phyloP scores from a whole-genome alignment of 2,888 invertebrate genomes.

The Thymelicus lineola region DNA sequence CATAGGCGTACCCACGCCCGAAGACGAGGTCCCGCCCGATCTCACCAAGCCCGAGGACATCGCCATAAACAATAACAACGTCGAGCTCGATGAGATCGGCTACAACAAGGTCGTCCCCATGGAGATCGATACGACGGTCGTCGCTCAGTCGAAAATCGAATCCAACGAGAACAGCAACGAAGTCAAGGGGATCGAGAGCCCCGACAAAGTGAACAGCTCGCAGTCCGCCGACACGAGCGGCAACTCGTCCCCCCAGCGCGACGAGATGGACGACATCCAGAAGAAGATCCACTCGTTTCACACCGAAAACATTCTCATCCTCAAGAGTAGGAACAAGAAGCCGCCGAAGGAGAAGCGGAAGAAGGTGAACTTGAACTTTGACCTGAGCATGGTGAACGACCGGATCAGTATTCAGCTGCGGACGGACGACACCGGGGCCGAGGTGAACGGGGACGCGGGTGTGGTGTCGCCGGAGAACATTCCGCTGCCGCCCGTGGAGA shows the following conservation, averaged over 20 bases:
- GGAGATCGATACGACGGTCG: slow-evolving; percentile 76
- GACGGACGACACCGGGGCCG: slow-evolving; percentile 65
- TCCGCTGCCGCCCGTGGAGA: slow-evolving; percentile 74
- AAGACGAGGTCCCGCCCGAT: slow-evolving; percentile 68
- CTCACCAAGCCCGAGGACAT: slow-evolving; percentile 63
- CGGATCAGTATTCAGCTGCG: slow-evolving; percentile 80
- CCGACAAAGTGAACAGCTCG: slow-evolving; percentile 71
- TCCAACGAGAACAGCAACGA: slow-evolving; percentile 60
- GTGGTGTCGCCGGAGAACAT: slow-evolving; percentile 75
- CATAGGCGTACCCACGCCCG: slow-evolving; percentile 75
- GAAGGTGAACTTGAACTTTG: slow-evolving; percentile 83
- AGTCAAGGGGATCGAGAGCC: slow-evolving; percentile 65
- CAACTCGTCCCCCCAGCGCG: slow-evolving; percentile 78
- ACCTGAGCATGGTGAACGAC: slow-evolving; percentile 82
- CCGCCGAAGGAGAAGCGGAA: slow-evolving; percentile 80
- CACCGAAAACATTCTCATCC: slow-evolving; percentile 86
- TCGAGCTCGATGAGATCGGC: slow-evolving; percentile 67
- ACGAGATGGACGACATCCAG: slow-evolving; percentile 87
- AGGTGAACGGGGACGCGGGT: slow-evolving; percentile 71
- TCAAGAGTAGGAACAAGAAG: slow-evolving; percentile 86
- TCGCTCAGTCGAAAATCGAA: slow-evolving; percentile 69
- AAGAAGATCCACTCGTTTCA: slow-evolving; percentile 87
- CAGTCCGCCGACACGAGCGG: slow-evolving; percentile 80
- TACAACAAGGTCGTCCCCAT: slow-evolving; percentile 76
- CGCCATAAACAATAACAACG: slow-evolving; percentile 69